These are phyloP conservation scores for Pedetes capensis DNA, from an alignment of 2,113 vertebrate genomes.

Conservation along the genomic window DNA sequence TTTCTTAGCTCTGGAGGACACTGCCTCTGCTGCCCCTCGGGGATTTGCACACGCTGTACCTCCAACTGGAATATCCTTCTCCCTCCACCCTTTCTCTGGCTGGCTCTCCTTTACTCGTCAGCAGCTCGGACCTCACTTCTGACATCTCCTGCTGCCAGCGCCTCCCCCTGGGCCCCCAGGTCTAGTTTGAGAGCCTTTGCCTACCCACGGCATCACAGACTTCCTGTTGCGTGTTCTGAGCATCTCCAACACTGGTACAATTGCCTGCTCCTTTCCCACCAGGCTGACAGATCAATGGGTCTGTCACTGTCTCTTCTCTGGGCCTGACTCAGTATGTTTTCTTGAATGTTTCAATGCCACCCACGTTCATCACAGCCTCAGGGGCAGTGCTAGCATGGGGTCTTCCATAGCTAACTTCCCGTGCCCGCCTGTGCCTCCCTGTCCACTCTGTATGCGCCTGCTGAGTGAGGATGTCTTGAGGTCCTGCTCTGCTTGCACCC, in stretches of 20 bases:
- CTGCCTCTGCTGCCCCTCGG: background rate
- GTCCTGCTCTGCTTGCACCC: background rate
- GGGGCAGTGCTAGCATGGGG: background rate
- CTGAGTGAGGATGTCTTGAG: background rate
- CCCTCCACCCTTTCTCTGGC: background rate
- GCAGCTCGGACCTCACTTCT: background rate
- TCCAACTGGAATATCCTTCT: background rate
- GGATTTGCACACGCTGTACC: background rate
- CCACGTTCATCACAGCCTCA: background rate
- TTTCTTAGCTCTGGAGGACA: background rate
- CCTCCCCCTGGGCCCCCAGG: background rate
- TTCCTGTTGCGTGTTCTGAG: background rate
- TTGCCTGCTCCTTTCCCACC: background rate
- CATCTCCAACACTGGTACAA: background rate
- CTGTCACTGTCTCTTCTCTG: background rate
- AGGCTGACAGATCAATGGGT: background rate
- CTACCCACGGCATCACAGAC: background rate
- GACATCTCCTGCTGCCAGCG: background rate
- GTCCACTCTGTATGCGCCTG: accelerated
- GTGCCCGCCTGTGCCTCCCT: background rate
- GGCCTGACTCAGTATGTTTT: background rate
- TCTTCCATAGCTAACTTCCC: background rate
- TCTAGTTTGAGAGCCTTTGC: background rate
- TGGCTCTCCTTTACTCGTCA: background rate
- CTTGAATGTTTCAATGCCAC: background rate